phyloP scores from a whole-genome alignment of 2,797 vertebrate species.

The Streptopelia turtur region DNA sequence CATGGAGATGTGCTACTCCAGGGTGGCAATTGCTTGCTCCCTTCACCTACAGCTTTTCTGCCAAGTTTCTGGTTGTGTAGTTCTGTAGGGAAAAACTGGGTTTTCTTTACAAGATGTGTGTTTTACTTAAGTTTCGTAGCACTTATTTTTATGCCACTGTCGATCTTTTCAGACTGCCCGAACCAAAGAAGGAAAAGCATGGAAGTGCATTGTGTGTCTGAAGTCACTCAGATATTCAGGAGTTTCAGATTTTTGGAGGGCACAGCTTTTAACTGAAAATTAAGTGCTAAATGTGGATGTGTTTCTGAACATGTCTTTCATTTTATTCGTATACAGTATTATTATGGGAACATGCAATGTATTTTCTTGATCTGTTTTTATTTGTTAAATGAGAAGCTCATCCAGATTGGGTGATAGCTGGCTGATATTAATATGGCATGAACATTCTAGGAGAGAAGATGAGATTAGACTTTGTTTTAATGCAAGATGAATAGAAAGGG shows the following conservation, averaged over 20 bases:
- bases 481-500: background rate
- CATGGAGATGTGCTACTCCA: background rate
- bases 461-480: background rate
- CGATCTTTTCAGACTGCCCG: background rate
- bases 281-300: background rate
- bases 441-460: background rate
- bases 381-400: background rate
- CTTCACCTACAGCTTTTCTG: background rate
- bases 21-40: background rate
- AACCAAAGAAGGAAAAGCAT: accelerated
- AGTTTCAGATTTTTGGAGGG: background rate
- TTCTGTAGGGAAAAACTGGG: background rate
- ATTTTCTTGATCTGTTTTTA: background rate
- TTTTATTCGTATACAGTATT: background rate
- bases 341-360: background rate
- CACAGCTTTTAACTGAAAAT: background rate
- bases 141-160: background rate
- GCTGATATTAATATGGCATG: background rate
- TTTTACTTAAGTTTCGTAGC: background rate
- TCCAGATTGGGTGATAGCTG: background rate
- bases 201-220: background rate
- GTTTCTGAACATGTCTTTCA: background rate
- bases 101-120: background rate
- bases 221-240: background rate
- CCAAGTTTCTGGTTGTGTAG: background rate